Evolutionary conservation across 2,888 invertebrate species (phyloP).

Genomic region (Cancer borealis): DNA sequence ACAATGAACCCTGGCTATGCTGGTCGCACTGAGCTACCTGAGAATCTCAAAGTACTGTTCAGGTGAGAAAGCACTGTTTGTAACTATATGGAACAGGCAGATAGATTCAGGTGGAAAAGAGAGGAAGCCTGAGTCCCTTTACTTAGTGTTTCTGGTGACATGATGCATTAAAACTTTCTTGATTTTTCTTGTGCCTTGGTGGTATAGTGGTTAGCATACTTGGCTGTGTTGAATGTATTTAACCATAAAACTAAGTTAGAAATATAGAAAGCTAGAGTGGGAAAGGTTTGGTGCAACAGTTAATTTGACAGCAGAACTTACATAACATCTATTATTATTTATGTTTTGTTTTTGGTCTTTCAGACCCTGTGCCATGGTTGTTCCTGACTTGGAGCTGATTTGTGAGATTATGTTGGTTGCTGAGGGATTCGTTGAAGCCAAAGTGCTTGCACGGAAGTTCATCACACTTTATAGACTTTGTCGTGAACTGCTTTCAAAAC

Average conservation of each 20-base stretch:
- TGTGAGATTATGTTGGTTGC: conserved; percentile 99
- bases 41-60: conserved; percentile 85
- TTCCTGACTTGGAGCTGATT: conserved; percentile 97
- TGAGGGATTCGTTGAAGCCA: conserved; percentile 97
- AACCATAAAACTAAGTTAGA: too few species aligned
- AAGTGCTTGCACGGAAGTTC: conserved; percentile 94
- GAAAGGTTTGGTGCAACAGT: too few species aligned
- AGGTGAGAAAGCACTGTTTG: conserved; percentile 78
- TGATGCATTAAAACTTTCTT: too few species aligned
- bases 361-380: conserved; percentile 98
- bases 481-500: conserved; percentile 94
- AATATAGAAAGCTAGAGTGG: too few species aligned
- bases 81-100: neutral
- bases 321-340: neutral
- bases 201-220: too few species aligned
- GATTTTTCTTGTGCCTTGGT: too few species aligned
- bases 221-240: too few species aligned
- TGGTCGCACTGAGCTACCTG: conserved; percentile 92
- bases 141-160: too few species aligned
- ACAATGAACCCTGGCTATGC: conserved; percentile 99
- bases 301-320: neutral
- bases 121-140: too few species aligned
- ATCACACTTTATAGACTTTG: conserved; percentile 94
- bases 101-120: neutral
- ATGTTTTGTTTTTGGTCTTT: conserved; percentile 80